phyloP scores from a whole-genome alignment of 2,797 vertebrate species.

The Falco naumanni region DNA sequence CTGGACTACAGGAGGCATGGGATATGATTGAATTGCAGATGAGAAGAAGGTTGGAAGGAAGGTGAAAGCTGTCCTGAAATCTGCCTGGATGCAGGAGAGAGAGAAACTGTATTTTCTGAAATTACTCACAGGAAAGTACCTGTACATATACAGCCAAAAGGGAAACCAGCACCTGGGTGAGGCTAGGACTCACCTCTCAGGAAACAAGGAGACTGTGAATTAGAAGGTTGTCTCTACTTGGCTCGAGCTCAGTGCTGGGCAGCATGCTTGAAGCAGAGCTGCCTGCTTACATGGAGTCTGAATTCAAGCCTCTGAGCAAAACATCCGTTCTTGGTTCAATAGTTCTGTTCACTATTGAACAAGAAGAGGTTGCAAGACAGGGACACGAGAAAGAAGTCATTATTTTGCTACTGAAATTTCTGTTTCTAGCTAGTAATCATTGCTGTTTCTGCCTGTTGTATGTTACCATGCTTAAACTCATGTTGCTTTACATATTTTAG shows the following conservation, averaged over 20 bases:
- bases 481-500: not conserved
- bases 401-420: not conserved
- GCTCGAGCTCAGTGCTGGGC: not conserved
- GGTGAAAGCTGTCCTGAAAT: conserved; percentile 25
- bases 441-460: not conserved
- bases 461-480: not conserved
- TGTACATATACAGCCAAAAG: not conserved
- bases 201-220: not conserved
- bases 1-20: conserved; percentile 12
- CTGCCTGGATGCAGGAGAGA: not conserved
- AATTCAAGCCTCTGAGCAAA: not conserved
- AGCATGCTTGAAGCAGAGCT: not conserved
- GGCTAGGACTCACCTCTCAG: not conserved
- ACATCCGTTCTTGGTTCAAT: conserved; percentile 7
- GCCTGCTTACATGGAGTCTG: not conserved
- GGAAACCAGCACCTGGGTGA: not conserved
- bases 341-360: conserved; percentile 5
- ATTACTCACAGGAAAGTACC: not conserved
- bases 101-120: not conserved
- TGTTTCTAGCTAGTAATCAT: not conserved
- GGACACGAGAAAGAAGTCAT: not conserved
- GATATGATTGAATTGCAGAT: conserved; percentile 44
- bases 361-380: not conserved
- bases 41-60: conserved; percentile 10
- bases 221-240: not conserved